Conservation (phyloP, 2,888 invertebrate genomes). For the Phortica okadai region DNA sequence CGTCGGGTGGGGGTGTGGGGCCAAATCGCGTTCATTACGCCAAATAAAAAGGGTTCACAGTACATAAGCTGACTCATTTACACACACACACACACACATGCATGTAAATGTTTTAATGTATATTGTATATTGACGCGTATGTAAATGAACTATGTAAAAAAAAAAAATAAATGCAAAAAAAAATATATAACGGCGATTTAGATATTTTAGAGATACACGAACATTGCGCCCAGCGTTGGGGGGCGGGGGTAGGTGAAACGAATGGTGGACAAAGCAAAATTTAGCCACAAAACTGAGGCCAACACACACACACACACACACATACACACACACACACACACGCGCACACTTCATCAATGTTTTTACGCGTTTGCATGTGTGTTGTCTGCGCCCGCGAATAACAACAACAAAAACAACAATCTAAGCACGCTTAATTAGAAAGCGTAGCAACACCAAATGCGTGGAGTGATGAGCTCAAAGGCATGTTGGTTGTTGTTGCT, state of each 20-base stretch:
- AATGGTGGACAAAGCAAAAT: neutral
- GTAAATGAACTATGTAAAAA: slow-evolving; percentile 7
- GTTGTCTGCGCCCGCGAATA: no score
- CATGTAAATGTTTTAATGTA: neutral
- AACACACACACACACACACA: slow-evolving; percentile 14
- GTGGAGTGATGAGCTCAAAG: neutral
- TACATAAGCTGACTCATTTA: neutral
- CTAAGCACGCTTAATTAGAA: slow-evolving; percentile 72
- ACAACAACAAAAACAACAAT: slow-evolving; percentile 37
- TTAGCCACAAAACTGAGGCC: neutral
- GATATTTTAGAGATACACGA: slow-evolving; percentile 64
- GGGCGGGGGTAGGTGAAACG: neutral
- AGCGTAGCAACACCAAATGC: slow-evolving; percentile 43
- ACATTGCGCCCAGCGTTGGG: slow-evolving; percentile 40
- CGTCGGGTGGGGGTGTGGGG: neutral
- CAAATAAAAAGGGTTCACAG: slow-evolving; percentile 22
- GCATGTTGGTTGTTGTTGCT: slow-evolving; percentile 12
- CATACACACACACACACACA: neutral
- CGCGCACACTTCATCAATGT: no score
- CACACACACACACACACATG: neutral
- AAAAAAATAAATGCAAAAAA: neutral
- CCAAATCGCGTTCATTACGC: slow-evolving; percentile 8
- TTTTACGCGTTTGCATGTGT: no score
- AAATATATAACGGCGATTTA: slow-evolving; percentile 56
- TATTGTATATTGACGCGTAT: neutral